Percentiles rank a stretch among this genome's conserved stretches.
These are phyloP conservation scores for Eira barbara DNA, from an alignment of 2,113 vertebrate genomes.

Conservation along the genomic window DNA sequence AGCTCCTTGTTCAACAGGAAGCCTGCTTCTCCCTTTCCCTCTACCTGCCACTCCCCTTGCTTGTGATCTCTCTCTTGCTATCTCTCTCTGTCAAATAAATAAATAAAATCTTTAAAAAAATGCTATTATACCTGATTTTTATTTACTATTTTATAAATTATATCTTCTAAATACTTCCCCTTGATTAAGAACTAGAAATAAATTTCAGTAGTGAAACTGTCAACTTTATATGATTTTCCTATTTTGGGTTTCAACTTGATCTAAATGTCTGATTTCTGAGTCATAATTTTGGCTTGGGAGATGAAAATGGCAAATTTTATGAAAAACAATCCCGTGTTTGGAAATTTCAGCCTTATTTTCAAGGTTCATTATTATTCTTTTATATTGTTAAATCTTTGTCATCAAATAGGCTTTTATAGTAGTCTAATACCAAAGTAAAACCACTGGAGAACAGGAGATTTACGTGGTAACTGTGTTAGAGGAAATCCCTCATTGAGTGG, in stretches of 20 bases:
- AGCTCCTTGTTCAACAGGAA: background rate
- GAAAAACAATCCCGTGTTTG: constrained; percentile 41
- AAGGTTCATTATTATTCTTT: constrained; percentile 52
- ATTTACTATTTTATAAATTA: background rate
- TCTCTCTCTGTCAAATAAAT: background rate
- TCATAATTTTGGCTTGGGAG: background rate
- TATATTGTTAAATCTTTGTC: constrained; percentile 49
- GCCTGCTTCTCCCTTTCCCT: background rate
- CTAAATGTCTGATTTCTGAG: constrained; percentile 1
- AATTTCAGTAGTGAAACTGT: background rate
- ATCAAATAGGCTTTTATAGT: constrained; percentile 60
- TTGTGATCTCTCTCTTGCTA: background rate
- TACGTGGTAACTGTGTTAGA: constrained; percentile 20
- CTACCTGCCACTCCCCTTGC: background rate
- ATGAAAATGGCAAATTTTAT: constrained; percentile 33
- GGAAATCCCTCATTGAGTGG: constrained; percentile 68
- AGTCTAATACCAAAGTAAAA: constrained; percentile 50
- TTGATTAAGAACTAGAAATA: background rate
- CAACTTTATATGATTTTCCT: background rate
- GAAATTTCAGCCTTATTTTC: constrained; percentile 53
- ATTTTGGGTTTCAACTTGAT: constrained; percentile 28
- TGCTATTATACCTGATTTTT: background rate
- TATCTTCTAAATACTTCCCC: background rate
- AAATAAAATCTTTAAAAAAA: background rate
- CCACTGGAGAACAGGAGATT: constrained; percentile 57